phyloP scores from a whole-genome alignment of 1,140 invertebrate species.

The Drosophila melanica region DNA sequence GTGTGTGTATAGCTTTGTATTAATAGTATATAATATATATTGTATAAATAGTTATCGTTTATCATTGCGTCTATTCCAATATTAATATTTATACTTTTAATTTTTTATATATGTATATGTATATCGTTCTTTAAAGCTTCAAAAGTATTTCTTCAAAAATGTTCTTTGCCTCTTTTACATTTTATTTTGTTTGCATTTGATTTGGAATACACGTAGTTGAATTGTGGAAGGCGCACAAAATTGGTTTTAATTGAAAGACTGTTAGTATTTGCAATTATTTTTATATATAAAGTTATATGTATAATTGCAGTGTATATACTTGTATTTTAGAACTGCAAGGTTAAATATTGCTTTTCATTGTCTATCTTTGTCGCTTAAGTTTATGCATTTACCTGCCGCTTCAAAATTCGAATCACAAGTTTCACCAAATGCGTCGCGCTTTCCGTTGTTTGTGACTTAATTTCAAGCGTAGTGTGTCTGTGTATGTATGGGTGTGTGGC shows the following conservation, averaged over 20 bases:
- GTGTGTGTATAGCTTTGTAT: conserved; percentile 2
- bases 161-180: conserved; percentile 13
- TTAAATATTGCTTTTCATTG: conserved; percentile 52
- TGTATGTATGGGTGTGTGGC: conserved; percentile 6
- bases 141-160: conserved; percentile 27
- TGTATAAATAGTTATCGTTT: conserved; percentile 27
- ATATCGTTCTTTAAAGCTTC: conserved; percentile 33
- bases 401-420: conserved; percentile 37
- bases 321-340: conserved; percentile 28
- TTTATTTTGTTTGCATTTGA: conserved; percentile 36
- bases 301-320: no score
- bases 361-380: not conserved
- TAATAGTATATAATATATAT: conserved; percentile 10
- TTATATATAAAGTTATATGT: conserved; percentile 14
- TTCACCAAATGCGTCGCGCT: conserved; percentile 23
- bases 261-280: not conserved
- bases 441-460: conserved; percentile 46
- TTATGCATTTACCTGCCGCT: not conserved
- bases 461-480: conserved; percentile 14
- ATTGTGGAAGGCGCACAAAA: conserved; percentile 48
- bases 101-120: conserved; percentile 10
- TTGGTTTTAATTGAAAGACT: conserved; percentile 42
- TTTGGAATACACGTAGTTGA: conserved; percentile 55
- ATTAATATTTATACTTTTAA: not conserved
- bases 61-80: conserved; percentile 26